A percentile compares a stretch with the other conserved stretches of the same genome.
Conservation (phyloP, 1,140 invertebrate species). For the Metopolophium dirhodum region DNA sequence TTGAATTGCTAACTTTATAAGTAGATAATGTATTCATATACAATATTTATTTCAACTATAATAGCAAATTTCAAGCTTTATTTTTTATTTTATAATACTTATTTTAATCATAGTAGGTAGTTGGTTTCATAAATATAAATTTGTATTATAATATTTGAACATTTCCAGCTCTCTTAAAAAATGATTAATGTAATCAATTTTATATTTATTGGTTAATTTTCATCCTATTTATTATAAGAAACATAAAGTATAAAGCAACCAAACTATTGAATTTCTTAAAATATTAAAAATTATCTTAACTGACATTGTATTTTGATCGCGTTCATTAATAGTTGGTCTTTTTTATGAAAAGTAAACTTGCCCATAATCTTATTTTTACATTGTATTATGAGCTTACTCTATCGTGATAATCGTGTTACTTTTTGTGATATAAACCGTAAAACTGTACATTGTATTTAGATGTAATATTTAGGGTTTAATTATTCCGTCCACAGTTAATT, state of each 20-base stretch:
- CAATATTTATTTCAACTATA: background rate
- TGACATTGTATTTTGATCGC: background rate
- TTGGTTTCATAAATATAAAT: background rate
- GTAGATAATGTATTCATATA: background rate
- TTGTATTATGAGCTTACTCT: background rate
- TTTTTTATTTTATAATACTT: background rate
- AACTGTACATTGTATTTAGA: conserved; percentile 10
- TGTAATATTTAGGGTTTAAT: background rate
- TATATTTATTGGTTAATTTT: background rate
- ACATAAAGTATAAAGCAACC: background rate
- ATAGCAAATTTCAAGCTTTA: background rate
- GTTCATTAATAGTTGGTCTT: background rate
- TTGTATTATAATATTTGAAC: background rate
- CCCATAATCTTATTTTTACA: background rate
- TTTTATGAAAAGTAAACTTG: background rate
- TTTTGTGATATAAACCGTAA: conserved; percentile 24
- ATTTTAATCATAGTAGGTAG: background rate
- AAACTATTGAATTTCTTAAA: background rate
- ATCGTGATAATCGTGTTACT: background rate
- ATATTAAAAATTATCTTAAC: background rate
- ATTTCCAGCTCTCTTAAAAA: background rate
- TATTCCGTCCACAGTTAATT: conserved; percentile 23
- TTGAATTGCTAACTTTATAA: background rate
- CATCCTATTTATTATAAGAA: conserved; percentile 14
- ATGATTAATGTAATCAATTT: background rate